Conservation (phyloP, 92 coral and sea anemone genomes). For the Epizoanthus illoricatus region DNA sequence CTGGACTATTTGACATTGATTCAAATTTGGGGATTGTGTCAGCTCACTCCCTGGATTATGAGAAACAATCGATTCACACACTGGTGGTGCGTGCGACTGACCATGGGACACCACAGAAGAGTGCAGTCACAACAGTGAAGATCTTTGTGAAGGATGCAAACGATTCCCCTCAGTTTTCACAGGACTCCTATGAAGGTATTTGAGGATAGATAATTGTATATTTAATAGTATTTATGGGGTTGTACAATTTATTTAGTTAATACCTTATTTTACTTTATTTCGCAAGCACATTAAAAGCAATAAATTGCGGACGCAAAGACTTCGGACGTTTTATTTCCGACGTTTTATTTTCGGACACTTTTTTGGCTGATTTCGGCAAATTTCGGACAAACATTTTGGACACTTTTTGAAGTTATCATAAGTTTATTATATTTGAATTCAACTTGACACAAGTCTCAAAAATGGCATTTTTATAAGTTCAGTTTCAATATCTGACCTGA, state of each 20-base stretch:
- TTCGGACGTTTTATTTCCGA: too few species aligned
- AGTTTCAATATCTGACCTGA: too few species aligned
- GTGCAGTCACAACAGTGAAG: slow-evolving; percentile 55
- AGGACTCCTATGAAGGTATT: slow-evolving; percentile 70
- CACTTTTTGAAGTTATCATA: too few species aligned
- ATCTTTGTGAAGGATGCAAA: slow-evolving; percentile 78
- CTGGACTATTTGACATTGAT: slow-evolving; percentile 71
- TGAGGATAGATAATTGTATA: neutral
- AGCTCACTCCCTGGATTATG: slow-evolving; percentile 76
- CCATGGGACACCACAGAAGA: slow-evolving; percentile 67
- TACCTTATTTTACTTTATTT: too few species aligned
- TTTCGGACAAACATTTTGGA: too few species aligned
- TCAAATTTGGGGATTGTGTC: slow-evolving; percentile 71
- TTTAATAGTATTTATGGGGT: neutral
- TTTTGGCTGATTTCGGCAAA: too few species aligned
- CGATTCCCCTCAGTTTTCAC: slow-evolving; percentile 83
- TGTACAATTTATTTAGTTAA: neutral
- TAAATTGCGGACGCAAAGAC: too few species aligned
- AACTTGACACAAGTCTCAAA: too few species aligned
- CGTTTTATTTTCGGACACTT: too few species aligned
- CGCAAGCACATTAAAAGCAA: too few species aligned
- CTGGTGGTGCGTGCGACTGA: slow-evolving; percentile 79
- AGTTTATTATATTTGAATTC: too few species aligned
- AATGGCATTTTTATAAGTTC: too few species aligned
- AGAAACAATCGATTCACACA: slow-evolving; percentile 52